Conservation (phyloP, 2,797 vertebrate species). For the Scarus forsteni region DNA sequence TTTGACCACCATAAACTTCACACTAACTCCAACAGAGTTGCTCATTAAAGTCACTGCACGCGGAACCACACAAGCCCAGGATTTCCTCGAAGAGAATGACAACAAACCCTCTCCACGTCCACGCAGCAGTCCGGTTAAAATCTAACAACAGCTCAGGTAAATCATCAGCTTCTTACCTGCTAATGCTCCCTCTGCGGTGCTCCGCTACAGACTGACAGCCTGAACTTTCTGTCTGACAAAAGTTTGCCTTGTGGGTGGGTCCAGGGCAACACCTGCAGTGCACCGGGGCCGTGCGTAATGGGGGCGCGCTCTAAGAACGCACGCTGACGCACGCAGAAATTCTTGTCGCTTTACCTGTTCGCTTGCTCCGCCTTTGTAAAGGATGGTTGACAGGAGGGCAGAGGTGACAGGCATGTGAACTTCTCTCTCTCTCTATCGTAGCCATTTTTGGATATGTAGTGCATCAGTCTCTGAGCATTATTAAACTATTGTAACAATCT, state of each 20-base stretch:
- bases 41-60: background rate
- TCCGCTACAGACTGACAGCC: slow-evolving; percentile 42
- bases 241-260: slow-evolving; percentile 54
- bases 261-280: slow-evolving; percentile 46
- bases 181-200: background rate
- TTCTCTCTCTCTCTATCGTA: background rate
- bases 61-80: background rate
- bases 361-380: background rate
- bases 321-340: slow-evolving; percentile 26
- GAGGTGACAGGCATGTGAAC: background rate
- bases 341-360: slow-evolving; percentile 1
- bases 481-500: slow-evolving; percentile 33
- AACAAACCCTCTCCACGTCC: background rate
- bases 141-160: slow-evolving; percentile 1
- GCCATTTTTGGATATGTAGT: slow-evolving; percentile 64
- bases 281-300: slow-evolving; percentile 20
- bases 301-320: background rate
- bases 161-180: slow-evolving; percentile 57
- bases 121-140: background rate
- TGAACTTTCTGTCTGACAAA: background rate
- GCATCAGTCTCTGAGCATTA: slow-evolving; percentile 28
- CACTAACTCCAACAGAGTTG: background rate
- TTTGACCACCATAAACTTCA: background rate
- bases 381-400: background rate
- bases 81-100: background rate